These are phyloP conservation scores for Passer montanus DNA, from an alignment of 2,113 vertebrate species.

Conservation along the genomic window DNA sequence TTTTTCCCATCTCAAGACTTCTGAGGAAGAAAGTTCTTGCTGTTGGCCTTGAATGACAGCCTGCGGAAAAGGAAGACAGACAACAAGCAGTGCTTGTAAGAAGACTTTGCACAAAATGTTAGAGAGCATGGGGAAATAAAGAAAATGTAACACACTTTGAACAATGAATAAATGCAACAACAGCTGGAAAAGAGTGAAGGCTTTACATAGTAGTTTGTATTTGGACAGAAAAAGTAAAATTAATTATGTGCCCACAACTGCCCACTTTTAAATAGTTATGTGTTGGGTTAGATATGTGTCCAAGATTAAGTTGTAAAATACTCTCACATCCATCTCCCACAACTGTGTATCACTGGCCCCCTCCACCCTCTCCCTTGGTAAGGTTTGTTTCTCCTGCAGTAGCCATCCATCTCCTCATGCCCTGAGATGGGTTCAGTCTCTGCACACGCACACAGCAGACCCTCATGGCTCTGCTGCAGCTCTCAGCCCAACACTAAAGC, in stretches of 20 bases:
- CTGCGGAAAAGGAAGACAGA: background rate
- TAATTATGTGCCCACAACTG: background rate
- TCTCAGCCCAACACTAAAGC: background rate
- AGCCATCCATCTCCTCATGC: background rate
- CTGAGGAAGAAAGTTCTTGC: background rate
- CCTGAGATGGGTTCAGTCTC: background rate
- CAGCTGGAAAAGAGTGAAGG: background rate
- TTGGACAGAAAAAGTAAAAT: background rate
- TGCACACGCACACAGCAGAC: background rate
- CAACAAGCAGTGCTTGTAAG: background rate
- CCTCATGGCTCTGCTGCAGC: background rate
- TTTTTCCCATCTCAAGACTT: constrained; percentile 1
- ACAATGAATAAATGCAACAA: background rate
- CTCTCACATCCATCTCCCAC: background rate
- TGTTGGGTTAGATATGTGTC: background rate
- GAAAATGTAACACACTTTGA: background rate
- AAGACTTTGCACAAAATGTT: background rate
- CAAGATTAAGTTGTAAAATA: background rate
- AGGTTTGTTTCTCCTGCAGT: background rate
- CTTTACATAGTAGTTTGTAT: background rate
- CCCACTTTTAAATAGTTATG: background rate
- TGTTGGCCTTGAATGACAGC: background rate
- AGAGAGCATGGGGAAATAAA: background rate
- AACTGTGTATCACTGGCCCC: rapidly evolving
- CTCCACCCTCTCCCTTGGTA: background rate